Evolutionary conservation across 2,113 vertebrate species (phyloP).

Genomic region (Scortum barcoo): DNA sequence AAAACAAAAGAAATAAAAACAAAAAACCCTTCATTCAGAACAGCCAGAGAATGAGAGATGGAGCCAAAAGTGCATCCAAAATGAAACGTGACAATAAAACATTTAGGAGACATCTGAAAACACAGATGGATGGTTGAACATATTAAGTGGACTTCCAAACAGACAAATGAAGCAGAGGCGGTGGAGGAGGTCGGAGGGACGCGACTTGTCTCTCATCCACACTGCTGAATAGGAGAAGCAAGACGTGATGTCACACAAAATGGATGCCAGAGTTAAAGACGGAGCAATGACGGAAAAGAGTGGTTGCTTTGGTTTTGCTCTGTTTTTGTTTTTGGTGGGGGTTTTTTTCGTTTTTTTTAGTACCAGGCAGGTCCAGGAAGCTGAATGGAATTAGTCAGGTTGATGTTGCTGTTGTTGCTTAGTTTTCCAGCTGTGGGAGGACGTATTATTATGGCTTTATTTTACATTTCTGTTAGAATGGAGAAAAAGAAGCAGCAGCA

Average conservation of each 20-base stretch:
- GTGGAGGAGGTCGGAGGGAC: conserved; percentile 67
- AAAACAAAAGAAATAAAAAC: conserved; percentile 36
- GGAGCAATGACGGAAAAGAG: conserved; percentile 70
- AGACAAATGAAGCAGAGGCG: conserved; percentile 82
- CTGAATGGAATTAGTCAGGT: conserved; percentile 92
- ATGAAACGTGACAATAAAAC: conserved; percentile 85
- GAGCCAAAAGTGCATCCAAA: conserved; percentile 74
- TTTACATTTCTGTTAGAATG: conserved; percentile 89
- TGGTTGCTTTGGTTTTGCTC: conserved; percentile 74
- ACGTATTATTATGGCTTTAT: conserved; percentile 74
- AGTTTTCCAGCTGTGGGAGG: conserved; percentile 90
- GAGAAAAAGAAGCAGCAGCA: conserved; percentile 86
- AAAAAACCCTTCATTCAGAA: conserved; percentile 85
- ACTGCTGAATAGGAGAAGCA: conserved; percentile 90
- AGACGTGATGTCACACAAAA: conserved; percentile 69
- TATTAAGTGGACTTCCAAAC: conserved; percentile 66
- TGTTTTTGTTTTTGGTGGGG: conserved; percentile 40
- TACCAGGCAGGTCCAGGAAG: conserved; percentile 85
- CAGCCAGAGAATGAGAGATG: conserved; percentile 84
- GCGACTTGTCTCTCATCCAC: conserved; percentile 90
- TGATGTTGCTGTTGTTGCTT: conserved; percentile 82
- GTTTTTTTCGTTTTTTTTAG: conserved; percentile 85
- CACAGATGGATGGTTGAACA: conserved; percentile 56
- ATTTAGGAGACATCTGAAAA: conserved; percentile 81
- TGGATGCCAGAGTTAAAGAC: conserved; percentile 82